Evolutionary conservation across 2,888 invertebrate genomes (phyloP), one percentile per base, ranked within the genome.

Genomic region (Linyphia triangularis): DNA sequence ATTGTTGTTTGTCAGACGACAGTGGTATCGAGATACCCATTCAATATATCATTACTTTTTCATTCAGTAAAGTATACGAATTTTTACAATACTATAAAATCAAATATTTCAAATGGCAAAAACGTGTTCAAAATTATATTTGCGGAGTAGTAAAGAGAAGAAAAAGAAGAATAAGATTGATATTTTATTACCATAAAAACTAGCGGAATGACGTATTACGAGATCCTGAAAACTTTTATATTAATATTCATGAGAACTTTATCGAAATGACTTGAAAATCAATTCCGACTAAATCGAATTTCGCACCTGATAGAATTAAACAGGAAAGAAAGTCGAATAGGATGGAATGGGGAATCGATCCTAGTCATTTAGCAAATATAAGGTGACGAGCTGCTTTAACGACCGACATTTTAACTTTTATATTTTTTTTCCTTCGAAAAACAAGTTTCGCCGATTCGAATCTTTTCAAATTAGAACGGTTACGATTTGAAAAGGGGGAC

Each of bases 301-400:
- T 67, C 79, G 67, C 79, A 79, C 79, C 79, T 79, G 51, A 79
- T 75, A 75, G 73, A 75, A 75, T 59, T 75, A 75, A 59, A 33
- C 24, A 33, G 33, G 33, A 30, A 33, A 30, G 33, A 30, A 67
- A 67, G 67, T n/a, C 33, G 33, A 13, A 33, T 22, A 26, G 16
- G 19, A 30, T n/a, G 28, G 77, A 77, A 40, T 63, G 67, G 67
- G 28, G 16, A 40, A 81, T 81, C 69, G 69, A 81, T 81, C 33
- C 59, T 30, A 57, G 69, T 81, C 81, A 70, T 81, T 81, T 70
- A 81, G 70, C 67, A 81, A 59, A 81, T 81, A 81, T 59, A 69
- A 70, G 59, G 57, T 69, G 26, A 13, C 19, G 16, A 30, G 40
- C n/a, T 4, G 37, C 69, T 69, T 70, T 81, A 81, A 69, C 57